phyloP scores from a whole-genome alignment of 2,113 vertebrate species.

The Alligator sinensis region DNA sequence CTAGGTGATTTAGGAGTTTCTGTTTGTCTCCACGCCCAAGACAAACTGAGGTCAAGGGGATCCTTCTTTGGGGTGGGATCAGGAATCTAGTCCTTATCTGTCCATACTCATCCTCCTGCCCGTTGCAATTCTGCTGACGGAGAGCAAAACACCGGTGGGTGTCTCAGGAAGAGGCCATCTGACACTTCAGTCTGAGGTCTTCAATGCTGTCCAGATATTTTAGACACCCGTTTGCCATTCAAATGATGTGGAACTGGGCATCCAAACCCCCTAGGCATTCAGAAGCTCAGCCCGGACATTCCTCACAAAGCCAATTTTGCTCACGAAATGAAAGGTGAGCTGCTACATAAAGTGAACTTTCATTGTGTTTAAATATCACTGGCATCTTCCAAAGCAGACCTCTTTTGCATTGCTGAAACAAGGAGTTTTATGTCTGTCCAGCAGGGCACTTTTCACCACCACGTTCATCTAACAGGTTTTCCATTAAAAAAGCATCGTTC shows the following conservation, averaged over 20 bases:
- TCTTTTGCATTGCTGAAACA: neutral
- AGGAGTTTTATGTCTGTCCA: neutral
- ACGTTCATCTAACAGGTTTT: neutral
- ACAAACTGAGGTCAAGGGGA: neutral
- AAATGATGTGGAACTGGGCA: neutral
- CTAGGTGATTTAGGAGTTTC: neutral
- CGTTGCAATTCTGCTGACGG: neutral
- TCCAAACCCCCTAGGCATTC: neutral
- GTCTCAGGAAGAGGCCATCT: neutral
- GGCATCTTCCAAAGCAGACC: neutral
- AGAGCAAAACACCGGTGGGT: neutral
- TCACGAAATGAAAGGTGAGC: neutral
- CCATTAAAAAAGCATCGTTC: neutral
- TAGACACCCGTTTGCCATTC: neutral
- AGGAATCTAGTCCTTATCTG: neutral
- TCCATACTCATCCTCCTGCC: neutral
- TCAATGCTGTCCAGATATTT: neutral
- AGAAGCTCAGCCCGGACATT: neutral
- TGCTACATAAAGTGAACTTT: neutral
- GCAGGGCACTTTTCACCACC: neutral
- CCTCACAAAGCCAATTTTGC: neutral
- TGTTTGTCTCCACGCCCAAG: neutral
- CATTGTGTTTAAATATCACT: neutral
- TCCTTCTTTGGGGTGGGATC: neutral
- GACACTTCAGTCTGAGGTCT: neutral